Evolutionary conservation across 2,797 vertebrate species (phyloP), one percentile per base, ranked within the genome.

Genomic region (Darevskia mixta): DNA sequence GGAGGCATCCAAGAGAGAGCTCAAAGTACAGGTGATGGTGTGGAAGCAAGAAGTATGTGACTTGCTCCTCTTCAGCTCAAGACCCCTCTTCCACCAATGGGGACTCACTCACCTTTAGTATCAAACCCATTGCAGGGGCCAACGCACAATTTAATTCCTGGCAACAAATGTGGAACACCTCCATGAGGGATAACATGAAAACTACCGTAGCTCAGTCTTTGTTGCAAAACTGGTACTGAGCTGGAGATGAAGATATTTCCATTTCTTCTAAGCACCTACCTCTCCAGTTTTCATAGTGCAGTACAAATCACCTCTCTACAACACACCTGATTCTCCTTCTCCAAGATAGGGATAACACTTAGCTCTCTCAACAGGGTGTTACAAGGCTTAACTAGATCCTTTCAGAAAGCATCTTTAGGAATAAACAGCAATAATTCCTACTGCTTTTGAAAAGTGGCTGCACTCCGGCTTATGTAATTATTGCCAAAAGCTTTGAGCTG

Each of bases 401-500:
- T 32, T 41, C 41, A 35, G 83, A 79, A 85, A 80, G 29, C 67
- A 79, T 71, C 66, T 77, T 86, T 45, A 89, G n/a, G 1, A 73
- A 45, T 86, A 38, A 35, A 55, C 10, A 69, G 66, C 41, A 80
- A 71, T 82, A 27, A 88, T 82, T 88, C 86, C 82, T 27, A 32
- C 29, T 18, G 25, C 64, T 89, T 90, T n/a, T 79, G 38, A 89
- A 49, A 49, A 38, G 79, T 75, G 58, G 87, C 82, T 86, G 88
- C 77, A 11, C 10, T 73, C 87, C 58, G 35, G 88, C 66, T 86
- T 35, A 35, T 81, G 73, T 82, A 92, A 89, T 79, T 90, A 83
- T 23, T 71, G 79, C 71, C 88, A 43, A 43, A 90, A 81, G 15
- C 87, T 91, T 64, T 41, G 86, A 71, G 41, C 55, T 79, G 71